Evolutionary conservation across 92 coral and sea anemone genomes (phyloP).

Genomic region (Chrysogorgia sp.): DNA sequence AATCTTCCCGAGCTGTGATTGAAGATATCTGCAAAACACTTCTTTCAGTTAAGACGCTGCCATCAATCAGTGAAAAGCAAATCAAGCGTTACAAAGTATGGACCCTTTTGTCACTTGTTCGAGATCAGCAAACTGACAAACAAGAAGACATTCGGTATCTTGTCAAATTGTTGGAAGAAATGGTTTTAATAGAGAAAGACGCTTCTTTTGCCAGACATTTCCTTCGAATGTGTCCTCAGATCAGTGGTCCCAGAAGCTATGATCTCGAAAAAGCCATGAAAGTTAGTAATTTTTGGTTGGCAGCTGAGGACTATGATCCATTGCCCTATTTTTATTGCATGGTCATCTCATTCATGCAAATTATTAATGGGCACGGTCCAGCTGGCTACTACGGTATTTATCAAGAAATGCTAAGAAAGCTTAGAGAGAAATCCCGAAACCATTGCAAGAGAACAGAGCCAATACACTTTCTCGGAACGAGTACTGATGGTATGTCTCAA

Average conservation of each 20-base stretch:
- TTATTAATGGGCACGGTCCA: conserved; percentile 60
- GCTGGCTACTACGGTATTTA: conserved; percentile 49
- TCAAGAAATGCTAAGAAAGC: conserved; percentile 48
- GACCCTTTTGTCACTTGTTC: conserved; percentile 37
- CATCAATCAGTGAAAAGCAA: too few relatives aligned
- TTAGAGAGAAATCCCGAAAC: conserved; percentile 67
- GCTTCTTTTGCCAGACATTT: conserved; percentile 32
- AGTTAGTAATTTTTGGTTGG: conserved; percentile 65
- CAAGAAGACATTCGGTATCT: conserved; percentile 52
- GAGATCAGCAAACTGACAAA: conserved; percentile 49
- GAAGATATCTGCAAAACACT: conserved; percentile 62
- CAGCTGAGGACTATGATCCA: conserved; percentile 42
- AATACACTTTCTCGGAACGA: conserved; percentile 63
- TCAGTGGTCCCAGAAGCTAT: conserved; percentile 63
- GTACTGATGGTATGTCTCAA: conserved; percentile 82
- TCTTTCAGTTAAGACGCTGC: conserved; percentile 41
- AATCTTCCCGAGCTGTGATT: conserved; percentile 35
- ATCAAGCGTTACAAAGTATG: too few relatives aligned
- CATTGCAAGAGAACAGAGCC: conserved; percentile 67
- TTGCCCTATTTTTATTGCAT: conserved; percentile 74
- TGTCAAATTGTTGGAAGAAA: conserved; percentile 54
- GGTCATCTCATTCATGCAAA: conserved; percentile 68
- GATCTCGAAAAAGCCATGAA: conserved; percentile 66
- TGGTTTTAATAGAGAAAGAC: too few relatives aligned
- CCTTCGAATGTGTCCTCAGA: conserved; percentile 68